Base-by-base conservation (phyloP, 2,797 vertebrate genomes). In the Odontamblyopus rebecca region DNA sequence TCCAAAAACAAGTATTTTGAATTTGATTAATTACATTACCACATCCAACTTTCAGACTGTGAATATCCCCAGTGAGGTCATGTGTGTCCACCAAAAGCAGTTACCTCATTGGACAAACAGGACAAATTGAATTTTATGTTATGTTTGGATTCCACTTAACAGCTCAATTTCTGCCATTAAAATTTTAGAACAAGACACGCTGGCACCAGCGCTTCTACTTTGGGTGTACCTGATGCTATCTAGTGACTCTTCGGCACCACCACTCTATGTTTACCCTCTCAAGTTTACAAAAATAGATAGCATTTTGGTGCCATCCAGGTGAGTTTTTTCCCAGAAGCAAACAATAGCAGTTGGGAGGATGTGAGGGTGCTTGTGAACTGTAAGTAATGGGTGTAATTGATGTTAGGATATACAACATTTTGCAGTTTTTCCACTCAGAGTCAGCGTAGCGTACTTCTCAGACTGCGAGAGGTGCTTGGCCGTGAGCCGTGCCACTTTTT, bases 301-400 rank as follows among this genome's bases (percentile, higher is more conserved):
- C 67, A 75, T 81, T 84, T 83, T 72, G n/a, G 71, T 67, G 50
- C 57, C 56, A 71, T 67, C 68, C 74, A 88, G 85, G 81, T 69
- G 73, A 77, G 75, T 80, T 78, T 76, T 72, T 71, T 73, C 72
- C 72, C 81, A 67, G 76, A 68, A 67, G 79, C 82, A 80, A 80
- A 82, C 72, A 76, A 81, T 80, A 77, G 76, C 82, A 77, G 78
- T 87, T 74, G 74, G 75, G 68, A 71, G 78, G 78, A 77, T 30
- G 38, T 79, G 80, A 88, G 82, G 79, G 84, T 71, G 68, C 86
- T 84, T 78, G 77, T 79, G 70, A 85, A 86, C 67, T 80, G 62
- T 60, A 69, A 82, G 75, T 68, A 82, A 86, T 86, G 78, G 71
- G 56, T 84, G 78, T 89, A 82, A 85, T 80, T 89, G 84, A 86